Percentiles rank a stretch among this genome's conserved stretches.
Conservation (phyloP, 2,888 invertebrate genomes). For the Heteromyza rotundicornis region DNA sequence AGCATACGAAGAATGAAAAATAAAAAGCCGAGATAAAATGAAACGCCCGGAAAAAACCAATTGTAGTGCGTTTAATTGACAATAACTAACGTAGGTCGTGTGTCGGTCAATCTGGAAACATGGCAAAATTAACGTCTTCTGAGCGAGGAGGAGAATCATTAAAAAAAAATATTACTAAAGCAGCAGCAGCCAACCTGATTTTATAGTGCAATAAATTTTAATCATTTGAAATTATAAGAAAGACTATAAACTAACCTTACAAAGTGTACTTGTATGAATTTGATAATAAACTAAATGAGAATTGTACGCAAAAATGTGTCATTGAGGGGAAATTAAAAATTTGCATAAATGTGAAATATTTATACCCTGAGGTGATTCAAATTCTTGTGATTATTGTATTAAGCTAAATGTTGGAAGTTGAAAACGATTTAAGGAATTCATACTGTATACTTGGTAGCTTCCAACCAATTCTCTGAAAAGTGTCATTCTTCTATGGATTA, state of each 20-base stretch:
- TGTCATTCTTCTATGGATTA: no score
- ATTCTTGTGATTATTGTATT: no score
- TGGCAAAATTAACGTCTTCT: neutral
- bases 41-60: conserved; percentile 63
- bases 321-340: neutral
- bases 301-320: no score
- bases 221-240: conserved; percentile 36
- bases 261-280: no score
- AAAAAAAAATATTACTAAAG: neutral
- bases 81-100: conserved; percentile 20
- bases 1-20: conserved; percentile 37
- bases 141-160: no score
- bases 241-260: no score
- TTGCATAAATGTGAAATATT: neutral
- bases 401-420: no score
- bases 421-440: no score
- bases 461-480: no score
- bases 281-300: conserved; percentile 14
- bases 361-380: neutral
- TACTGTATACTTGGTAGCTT: no score
- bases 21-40: conserved; percentile 42
- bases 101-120: conserved; percentile 1
- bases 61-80: conserved; percentile 60
- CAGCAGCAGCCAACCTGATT: conserved; percentile 23
- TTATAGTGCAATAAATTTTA: conserved; percentile 51